These are phyloP conservation scores for Drosophila kambysellisi DNA, from an alignment of 2,888 invertebrate species.

Conservation along the genomic window DNA sequence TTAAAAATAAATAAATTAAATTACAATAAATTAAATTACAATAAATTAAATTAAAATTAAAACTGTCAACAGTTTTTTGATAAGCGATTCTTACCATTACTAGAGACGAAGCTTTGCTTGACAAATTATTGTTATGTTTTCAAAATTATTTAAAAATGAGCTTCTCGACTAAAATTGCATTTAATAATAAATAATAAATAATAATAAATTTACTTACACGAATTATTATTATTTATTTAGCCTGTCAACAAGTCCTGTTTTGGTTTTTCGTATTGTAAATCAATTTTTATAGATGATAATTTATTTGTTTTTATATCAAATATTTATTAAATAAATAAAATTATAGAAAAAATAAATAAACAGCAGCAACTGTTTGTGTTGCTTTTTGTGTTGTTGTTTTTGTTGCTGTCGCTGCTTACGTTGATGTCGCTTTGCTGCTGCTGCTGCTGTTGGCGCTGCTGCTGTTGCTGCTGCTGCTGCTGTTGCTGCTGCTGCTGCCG, in stretches of 20 bases:
- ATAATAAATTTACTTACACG: not conserved
- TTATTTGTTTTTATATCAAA: not conserved
- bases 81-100: no score
- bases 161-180: not conserved
- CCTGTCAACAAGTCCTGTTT: accelerated
- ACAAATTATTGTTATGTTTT: no score
- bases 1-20: no score
- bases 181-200: no score
- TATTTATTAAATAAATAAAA: not conserved
- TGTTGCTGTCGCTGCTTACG: conserved; percentile 10
- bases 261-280: not conserved
- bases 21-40: no score
- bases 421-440: conserved; percentile 3
- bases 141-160: no score
- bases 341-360: conserved; percentile 3
- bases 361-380: conserved; percentile 17
- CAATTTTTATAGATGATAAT: not conserved
- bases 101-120: no score
- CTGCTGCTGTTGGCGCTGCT: no score
- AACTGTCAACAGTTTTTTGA: no score
- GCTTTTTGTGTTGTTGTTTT: conserved; percentile 3
- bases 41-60: no score
- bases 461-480: conserved; percentile 11
- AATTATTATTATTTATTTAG: not conserved
- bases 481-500: conserved; percentile 14